A percentile compares a stretch with the other conserved stretches of the same genome.
Conservation (phyloP, 2,113 vertebrate genomes). For the Athene cunicularia region DNA sequence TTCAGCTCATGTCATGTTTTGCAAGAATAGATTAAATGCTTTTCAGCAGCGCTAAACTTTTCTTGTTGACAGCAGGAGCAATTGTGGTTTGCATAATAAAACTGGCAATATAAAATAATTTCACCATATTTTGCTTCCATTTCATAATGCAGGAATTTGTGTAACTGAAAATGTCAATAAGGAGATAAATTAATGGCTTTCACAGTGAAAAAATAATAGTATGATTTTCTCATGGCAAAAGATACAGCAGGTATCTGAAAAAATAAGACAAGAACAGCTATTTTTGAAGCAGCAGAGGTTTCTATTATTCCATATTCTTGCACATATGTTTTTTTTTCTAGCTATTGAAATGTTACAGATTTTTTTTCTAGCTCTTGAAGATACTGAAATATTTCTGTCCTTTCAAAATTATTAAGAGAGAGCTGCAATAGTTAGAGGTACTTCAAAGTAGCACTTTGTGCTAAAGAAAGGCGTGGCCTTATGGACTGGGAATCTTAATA, state of each 20-base stretch:
- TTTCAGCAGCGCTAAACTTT: conserved; percentile 14
- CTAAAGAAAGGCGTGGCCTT: neutral
- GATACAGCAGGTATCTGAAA: neutral
- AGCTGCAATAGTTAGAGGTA: neutral
- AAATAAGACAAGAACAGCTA: neutral
- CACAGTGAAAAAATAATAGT: neutral
- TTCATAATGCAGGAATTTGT: neutral
- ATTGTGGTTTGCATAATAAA: neutral
- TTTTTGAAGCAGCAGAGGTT: neutral
- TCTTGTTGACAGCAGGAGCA: neutral
- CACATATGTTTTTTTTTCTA: neutral
- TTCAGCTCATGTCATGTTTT: neutral
- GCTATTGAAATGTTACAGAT: neutral
- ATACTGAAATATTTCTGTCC: neutral
- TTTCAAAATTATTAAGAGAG: neutral
- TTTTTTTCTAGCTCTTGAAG: neutral
- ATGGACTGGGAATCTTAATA: neutral
- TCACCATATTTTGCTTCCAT: neutral
- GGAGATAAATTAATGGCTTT: conserved; percentile 18
- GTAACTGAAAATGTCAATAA: neutral
- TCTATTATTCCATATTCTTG: neutral
- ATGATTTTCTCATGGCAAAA: conserved; percentile 22
- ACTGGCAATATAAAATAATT: neutral
- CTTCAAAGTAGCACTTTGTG: neutral
- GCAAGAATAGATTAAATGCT: neutral